Percentiles rank a stretch among this genome's conserved stretches.
These are phyloP conservation scores for Peromyscus nudipes DNA, from an alignment of 2,797 vertebrate genomes.

Conservation along the genomic window DNA sequence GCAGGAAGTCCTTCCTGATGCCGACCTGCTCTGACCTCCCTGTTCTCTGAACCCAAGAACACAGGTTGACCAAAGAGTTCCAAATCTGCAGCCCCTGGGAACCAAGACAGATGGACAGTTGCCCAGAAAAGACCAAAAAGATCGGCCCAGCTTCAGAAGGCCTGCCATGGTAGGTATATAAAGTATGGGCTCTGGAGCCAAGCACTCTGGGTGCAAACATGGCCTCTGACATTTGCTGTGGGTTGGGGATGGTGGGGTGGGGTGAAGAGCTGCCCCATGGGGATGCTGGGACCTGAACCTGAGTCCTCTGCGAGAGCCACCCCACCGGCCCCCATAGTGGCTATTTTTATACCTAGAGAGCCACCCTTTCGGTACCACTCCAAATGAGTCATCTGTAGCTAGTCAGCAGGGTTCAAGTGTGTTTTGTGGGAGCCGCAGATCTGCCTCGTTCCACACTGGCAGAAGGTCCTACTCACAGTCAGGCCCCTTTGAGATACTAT, in stretches of 20 bases:
- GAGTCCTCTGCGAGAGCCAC: not conserved
- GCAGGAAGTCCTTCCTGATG: not conserved
- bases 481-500: not conserved
- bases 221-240: not conserved
- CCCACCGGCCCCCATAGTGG: not conserved
- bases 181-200: not conserved
- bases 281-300: not conserved
- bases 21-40: not conserved
- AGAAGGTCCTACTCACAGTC: not conserved
- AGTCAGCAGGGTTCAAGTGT: not conserved
- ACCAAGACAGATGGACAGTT: accelerated
- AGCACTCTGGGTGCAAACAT: not conserved
- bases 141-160: not conserved
- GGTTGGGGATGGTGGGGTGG: not conserved
- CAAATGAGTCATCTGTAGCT: not conserved
- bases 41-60: not conserved
- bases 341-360: not conserved
- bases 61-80: not conserved
- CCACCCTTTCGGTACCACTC: not conserved
- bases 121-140: not conserved
- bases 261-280: no score
- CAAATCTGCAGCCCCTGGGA: not conserved
- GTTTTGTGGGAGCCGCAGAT: not conserved
- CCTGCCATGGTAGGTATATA: not conserved
- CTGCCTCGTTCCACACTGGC: not conserved